Conservation (phyloP, 2,113 vertebrate species). For the Poeciliopsis occidentalis region DNA sequence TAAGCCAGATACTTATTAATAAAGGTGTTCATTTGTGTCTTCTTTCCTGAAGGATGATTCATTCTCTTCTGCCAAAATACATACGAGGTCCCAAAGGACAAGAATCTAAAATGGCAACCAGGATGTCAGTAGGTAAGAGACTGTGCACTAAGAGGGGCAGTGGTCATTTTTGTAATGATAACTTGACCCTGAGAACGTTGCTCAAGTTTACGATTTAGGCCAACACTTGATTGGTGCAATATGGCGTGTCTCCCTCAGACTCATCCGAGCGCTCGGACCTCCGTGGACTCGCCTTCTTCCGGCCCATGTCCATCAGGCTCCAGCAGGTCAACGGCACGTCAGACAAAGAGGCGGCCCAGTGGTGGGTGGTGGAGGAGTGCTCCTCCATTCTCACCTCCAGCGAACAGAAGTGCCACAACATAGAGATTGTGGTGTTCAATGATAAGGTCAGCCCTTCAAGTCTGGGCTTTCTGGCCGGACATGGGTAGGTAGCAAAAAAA, state of each 20-base stretch:
- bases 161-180: background rate
- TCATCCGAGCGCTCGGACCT: slow-evolving; percentile 53
- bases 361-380: slow-evolving; percentile 84
- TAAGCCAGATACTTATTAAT: no score
- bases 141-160: background rate
- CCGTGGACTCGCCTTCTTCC: slow-evolving; percentile 76
- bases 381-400: slow-evolving; percentile 35
- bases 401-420: slow-evolving; percentile 69
- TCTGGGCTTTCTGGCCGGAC: slow-evolving; percentile 83
- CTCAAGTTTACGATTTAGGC: background rate
- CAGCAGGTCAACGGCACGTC: slow-evolving; percentile 50
- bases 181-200: background rate
- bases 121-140: slow-evolving; percentile 62
- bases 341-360: slow-evolving; percentile 59
- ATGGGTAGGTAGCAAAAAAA: slow-evolving; percentile 71
- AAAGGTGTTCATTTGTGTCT: background rate
- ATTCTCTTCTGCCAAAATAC: slow-evolving; percentile 73
- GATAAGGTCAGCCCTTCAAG: slow-evolving; percentile 87
- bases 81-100: slow-evolving; percentile 71
- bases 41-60: slow-evolving; percentile 63
- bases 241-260: slow-evolving; percentile 43
- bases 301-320: slow-evolving; percentile 77
- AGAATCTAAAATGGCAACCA: slow-evolving; percentile 73
- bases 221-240: no score
- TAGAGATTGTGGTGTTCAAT: slow-evolving; percentile 78